Evolutionary conservation across 2,797 vertebrate species (phyloP).

Genomic region (Somateria mollissima): DNA sequence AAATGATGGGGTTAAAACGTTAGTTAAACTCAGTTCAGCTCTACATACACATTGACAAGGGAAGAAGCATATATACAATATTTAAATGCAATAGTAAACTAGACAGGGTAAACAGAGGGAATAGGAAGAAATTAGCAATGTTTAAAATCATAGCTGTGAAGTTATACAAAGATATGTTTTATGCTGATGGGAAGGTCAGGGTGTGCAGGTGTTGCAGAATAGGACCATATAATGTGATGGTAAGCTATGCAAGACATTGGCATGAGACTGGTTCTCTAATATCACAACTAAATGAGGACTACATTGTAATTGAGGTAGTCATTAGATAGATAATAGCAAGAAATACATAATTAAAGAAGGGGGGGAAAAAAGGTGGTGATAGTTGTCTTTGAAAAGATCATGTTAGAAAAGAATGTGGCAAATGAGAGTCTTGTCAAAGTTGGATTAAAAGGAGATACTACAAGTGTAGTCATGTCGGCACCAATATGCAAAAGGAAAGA

Average conservation of each 20-base stretch:
- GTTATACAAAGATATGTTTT: neutral
- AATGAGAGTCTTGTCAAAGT: neutral
- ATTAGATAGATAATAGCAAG: neutral
- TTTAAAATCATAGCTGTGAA: neutral
- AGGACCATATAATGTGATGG: neutral
- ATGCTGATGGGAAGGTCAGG: neutral
- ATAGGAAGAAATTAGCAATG: neutral
- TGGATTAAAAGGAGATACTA: neutral
- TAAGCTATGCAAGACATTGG: neutral
- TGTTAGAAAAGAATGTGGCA: neutral
- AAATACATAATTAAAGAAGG: neutral
- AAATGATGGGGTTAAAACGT: neutral
- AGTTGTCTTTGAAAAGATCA: neutral
- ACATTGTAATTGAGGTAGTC: neutral
- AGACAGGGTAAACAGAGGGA: neutral
- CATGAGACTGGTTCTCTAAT: neutral
- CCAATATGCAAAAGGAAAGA: neutral
- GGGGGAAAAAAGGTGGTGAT: neutral
- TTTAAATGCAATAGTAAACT: neutral
- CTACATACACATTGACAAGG: neutral
- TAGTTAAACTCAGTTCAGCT: neutral
- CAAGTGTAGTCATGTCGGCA: neutral
- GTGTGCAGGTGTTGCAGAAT: neutral
- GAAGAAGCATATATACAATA: neutral
- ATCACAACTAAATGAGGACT: neutral